Evolutionary conservation across 2,113 vertebrate genomes (phyloP).

Genomic region (Etia nguti): DNA sequence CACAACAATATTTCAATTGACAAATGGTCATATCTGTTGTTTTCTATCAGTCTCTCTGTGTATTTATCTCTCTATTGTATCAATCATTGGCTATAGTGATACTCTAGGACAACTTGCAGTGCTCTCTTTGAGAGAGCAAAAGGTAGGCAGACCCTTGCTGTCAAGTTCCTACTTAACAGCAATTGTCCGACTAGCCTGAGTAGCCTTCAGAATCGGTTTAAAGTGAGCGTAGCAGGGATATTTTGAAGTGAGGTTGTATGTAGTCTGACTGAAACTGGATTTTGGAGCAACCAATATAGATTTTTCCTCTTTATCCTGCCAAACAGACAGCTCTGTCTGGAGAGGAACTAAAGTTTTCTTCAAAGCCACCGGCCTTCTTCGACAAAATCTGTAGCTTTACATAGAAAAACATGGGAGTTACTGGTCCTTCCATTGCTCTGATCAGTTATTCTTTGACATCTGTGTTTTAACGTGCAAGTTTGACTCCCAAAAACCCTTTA

Average conservation of each 20-base stretch:
- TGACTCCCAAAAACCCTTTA: neutral
- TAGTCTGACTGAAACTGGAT: neutral
- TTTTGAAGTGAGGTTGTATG: neutral
- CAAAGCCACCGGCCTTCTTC: neutral
- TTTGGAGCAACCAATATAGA: neutral
- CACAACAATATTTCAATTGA: neutral
- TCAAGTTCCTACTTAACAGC: neutral
- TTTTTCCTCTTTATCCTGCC: neutral
- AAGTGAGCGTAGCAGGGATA: neutral
- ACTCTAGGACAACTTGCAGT: neutral
- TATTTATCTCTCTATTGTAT: neutral
- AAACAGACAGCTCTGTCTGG: neutral
- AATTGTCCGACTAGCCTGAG: neutral
- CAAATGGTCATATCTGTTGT: neutral
- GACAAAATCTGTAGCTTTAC: neutral
- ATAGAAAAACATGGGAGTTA: neutral
- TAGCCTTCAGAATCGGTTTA: neutral
- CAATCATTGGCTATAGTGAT: neutral
- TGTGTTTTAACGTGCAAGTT: neutral
- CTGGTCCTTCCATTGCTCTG: neutral
- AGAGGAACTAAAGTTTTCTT: neutral
- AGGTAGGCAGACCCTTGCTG: neutral
- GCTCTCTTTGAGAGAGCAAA: neutral
- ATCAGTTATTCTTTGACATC: neutral
- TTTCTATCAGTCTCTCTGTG: neutral